Evolutionary conservation across 37 sponge, comb jelly and placozoan species (phyloP).

Genomic region (Hexactinellida sp.): DNA sequence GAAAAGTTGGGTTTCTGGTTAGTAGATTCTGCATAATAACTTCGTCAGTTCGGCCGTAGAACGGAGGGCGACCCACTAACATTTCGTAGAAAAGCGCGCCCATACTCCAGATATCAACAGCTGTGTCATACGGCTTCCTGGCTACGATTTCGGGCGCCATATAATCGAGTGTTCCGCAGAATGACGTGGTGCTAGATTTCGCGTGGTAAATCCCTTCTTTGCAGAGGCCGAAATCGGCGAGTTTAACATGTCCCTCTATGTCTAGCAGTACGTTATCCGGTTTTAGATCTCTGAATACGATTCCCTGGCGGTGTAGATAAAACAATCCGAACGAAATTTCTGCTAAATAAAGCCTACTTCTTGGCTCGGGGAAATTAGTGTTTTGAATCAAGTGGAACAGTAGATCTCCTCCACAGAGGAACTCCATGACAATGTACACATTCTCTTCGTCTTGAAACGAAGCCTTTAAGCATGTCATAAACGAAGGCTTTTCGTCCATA

Average conservation of each 20-base stretch:
- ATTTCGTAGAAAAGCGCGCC: not conserved
- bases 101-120: constrained; percentile 13
- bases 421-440: constrained; percentile 97
- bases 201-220: constrained; percentile 82
- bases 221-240: constrained; percentile 99
- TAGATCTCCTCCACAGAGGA: constrained; percentile 90
- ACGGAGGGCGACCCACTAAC: not conserved
- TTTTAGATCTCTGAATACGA: constrained; percentile 95
- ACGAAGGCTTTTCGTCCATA: not conserved
- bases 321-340: constrained; percentile 83
- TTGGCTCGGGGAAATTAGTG: constrained; percentile 79
- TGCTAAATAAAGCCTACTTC: constrained; percentile 78
- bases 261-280: constrained; percentile 94
- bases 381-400: constrained; percentile 92
- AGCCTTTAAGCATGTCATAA: not conserved
- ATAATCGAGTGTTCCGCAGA: constrained; percentile 99
- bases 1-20: not conserved
- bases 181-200: constrained; percentile 61
- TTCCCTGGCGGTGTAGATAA: constrained; percentile 71
- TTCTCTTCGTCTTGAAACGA: constrained; percentile 46
- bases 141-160: constrained; percentile 88
- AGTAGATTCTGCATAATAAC: not conserved
- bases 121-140: not conserved
- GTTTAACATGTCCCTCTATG: constrained; percentile 87
- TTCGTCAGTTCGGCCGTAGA: not conserved